Evolutionary conservation across 2,797 vertebrate species (phyloP), one percentile per base, ranked within the genome.

Genomic region (Sciurus vulgaris): DNA sequence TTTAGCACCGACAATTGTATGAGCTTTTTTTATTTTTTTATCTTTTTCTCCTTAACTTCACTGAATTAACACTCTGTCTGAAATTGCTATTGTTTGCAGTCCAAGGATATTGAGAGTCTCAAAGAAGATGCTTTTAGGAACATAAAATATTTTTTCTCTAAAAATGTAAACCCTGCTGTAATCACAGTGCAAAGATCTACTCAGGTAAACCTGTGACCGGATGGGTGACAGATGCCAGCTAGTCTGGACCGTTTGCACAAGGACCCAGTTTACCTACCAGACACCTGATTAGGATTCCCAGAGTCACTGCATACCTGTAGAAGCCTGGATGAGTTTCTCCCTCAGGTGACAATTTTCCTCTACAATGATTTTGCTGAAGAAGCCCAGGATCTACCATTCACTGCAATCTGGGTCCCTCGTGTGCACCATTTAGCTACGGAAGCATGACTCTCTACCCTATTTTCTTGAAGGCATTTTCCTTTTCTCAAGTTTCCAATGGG

Each of bases 61-160:
- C 92, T 89, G 96, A 95, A 97, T 95, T 78, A 96, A 65, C 3
- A 51, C 0, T 96, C 91, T 96, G 94, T 97, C 93, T 96, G 96
- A 98, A 98, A 97, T 90, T 12, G 22, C 91, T 98, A 79, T 96
- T 86, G 92, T 91, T 97, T 97, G 84, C 79, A 95, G 73, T 94
- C 96, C 87, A 51, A 88, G 93, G 97, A 95, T 97, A 97, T 96
- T 78, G 67, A 70, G 65, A 86, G 77, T 26, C 92, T 81, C 90
- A 56, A 93, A 83, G 96, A 94, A 98, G 89, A 88, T 92, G 93
- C 87, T 97, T 91, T 35, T 76, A 89, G 86, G 70, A 30, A 24
- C 82, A 73, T 93, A 86, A 96, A 96, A 97, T 24, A 61, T 51
- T 67, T 95, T 95, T 97, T 97, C 91, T 96, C 92, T 95, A 69